Evolutionary conservation across 2,113 vertebrate species (phyloP), one percentile per base, ranked within the genome.

Genomic region (Sisor rabdophorus): DNA sequence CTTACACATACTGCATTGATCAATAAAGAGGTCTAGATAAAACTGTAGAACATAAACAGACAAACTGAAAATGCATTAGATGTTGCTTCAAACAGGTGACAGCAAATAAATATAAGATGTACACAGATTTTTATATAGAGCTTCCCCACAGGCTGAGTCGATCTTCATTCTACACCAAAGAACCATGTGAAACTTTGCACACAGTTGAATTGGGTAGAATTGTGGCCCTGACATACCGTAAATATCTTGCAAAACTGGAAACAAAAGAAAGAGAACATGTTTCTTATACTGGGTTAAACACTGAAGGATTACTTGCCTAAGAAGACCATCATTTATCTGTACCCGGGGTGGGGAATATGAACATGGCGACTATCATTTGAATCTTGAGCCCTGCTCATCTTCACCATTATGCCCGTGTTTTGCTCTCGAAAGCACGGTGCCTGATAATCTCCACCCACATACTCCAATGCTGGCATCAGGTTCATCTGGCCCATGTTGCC

Each of bases 391-490:
- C 95, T 93, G 91, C 82, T 94, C 92, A 95, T 94, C 92, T 99
- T 99, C 83, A 92, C 93, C 90, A 98, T 92, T 91, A 94, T 88
- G 4, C 92, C 94, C 87, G 96, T 91, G 90, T 94, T 95, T 92
- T 97, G 96, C 90, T 98, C 95, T 80, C 94, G 89, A 90, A 98
- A 98, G 92, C 97, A 98, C 89, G 96, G 93, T 86, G 94, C 93
- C 89, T 97, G 97, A 91, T 95, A 96, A 92, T 98, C 95, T 86
- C 93, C 95, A 64, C 91, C 92, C 88, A 98, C 90, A 93, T 98
- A 98, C 94, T 98, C 96, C 93, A 95, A 88, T 68, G 93, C 94
- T 91, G 95, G 95, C 93, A 98, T 95, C 94, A 97, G 87, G 90
- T 90, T 93, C 87, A 93, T 94, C 90, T 97, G 96, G 89, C 92